A percentile compares a stretch with the other conserved stretches of the same genome.
phyloP scores from a whole-genome alignment of 2,113 vertebrate genomes.

The Toxostoma redivivum region DNA sequence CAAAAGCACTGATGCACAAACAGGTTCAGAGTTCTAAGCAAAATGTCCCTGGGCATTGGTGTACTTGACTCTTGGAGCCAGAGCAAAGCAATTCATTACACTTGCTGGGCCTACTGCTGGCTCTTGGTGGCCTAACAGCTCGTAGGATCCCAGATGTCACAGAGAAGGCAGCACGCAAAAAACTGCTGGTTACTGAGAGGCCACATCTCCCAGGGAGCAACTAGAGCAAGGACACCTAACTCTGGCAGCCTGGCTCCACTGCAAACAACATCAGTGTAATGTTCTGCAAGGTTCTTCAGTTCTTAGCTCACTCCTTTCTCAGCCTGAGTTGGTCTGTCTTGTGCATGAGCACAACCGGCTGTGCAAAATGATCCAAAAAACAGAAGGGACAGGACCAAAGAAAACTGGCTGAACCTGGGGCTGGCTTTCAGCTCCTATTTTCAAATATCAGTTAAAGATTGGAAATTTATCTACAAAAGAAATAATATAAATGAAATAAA shows the following conservation, averaged over 20 bases:
- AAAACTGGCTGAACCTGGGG: conserved; percentile 59
- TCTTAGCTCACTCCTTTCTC: conserved; percentile 58
- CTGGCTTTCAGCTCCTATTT: conserved; percentile 62
- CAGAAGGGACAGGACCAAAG: conserved; percentile 68
- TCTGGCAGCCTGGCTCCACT: conserved; percentile 31
- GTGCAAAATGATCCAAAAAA: conserved; percentile 60
- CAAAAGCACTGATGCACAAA: conserved; percentile 53
- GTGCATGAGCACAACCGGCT: conserved; percentile 31
- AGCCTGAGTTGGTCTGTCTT: conserved; percentile 49
- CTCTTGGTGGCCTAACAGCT: not conserved
- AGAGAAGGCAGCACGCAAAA: conserved; percentile 23
- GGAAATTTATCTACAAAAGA: conserved; percentile 79
- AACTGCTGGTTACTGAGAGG: conserved; percentile 41
- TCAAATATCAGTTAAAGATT: conserved; percentile 70
- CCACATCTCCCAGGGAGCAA: not conserved
- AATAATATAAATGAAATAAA: conserved; percentile 77
- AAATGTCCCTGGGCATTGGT: conserved; percentile 65
- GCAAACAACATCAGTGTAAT: not conserved
- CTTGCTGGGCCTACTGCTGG: conserved; percentile 50
- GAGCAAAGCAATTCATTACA: conserved; percentile 62
- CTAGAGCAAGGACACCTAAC: conserved; percentile 25
- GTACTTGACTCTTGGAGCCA: conserved; percentile 67
- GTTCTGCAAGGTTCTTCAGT: conserved; percentile 49
- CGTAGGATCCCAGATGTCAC: conserved; percentile 15
- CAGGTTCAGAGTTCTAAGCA: conserved; percentile 66